A percentile compares a stretch with the other conserved stretches of the same genome.
Evolutionary conservation across 2,888 invertebrate species (phyloP).

Genomic region (Limnephilus marmoratus): DNA sequence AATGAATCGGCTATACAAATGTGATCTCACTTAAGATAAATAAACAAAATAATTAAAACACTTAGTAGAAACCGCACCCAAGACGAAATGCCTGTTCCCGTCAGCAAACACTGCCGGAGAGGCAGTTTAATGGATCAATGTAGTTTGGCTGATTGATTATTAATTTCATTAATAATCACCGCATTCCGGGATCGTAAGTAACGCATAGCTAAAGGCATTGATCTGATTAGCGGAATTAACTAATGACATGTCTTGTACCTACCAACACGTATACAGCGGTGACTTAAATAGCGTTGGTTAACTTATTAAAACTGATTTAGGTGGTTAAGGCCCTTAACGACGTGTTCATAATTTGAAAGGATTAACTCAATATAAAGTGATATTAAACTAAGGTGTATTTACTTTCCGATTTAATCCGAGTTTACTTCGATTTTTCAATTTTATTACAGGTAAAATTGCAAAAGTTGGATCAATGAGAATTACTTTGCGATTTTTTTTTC

Average conservation of each 20-base stretch:
- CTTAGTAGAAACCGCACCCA: background rate
- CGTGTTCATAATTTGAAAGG: background rate
- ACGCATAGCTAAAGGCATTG: conserved; percentile 29
- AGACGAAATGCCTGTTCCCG: conserved; percentile 20
- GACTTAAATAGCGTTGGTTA: background rate
- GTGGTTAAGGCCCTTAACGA: background rate
- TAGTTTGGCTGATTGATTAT: conserved; percentile 49
- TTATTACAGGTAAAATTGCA: too few relatives aligned
- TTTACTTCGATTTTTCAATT: background rate
- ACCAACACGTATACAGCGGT: background rate
- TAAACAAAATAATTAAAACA: background rate
- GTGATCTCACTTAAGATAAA: background rate
- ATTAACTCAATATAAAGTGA: background rate
- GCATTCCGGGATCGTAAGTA: background rate
- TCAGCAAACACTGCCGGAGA: conserved; percentile 18
- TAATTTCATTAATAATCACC: conserved; percentile 51
- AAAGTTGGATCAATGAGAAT: too few relatives aligned
- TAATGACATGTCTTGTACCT: background rate
- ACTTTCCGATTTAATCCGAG: background rate
- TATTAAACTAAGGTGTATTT: background rate
- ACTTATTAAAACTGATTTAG: background rate
- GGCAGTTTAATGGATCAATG: conserved; percentile 51
- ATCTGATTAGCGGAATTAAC: conserved; percentile 28
- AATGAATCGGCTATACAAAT: too few relatives aligned
- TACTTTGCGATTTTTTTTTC: too few relatives aligned